Evolutionary conservation across 2,888 invertebrate genomes (phyloP).

Genomic region (Meiosimyza decipiens): DNA sequence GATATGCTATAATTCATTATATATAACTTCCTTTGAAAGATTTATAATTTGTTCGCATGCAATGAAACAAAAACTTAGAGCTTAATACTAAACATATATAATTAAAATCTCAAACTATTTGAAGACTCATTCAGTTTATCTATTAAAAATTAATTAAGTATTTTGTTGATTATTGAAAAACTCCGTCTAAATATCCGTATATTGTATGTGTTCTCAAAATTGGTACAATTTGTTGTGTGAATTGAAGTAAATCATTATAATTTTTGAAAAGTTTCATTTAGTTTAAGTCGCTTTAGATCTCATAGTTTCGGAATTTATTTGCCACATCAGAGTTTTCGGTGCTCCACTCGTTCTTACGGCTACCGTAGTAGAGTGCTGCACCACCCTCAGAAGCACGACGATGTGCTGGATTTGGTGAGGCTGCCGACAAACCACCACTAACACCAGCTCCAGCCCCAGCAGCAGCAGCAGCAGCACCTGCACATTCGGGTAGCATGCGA

Average conservation of each 20-base stretch:
- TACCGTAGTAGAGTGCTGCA: conserved; percentile 77
- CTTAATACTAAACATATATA: not conserved
- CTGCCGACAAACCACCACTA: conserved; percentile 72
- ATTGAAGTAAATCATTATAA: conserved; percentile 15
- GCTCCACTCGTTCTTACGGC: conserved; percentile 74
- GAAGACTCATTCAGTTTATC: not conserved
- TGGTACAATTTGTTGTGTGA: conserved; percentile 50
- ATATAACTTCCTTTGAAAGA: conserved; percentile 20
- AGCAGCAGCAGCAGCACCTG: conserved; percentile 58
- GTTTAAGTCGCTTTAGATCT: conserved; percentile 75
- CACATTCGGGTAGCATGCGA: conserved; percentile 79
- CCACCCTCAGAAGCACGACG: conserved; percentile 89
- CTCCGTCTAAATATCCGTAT: conserved; percentile 31
- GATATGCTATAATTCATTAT: conserved; percentile 38
- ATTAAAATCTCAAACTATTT: too few species aligned
- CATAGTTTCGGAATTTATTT: conserved; percentile 90
- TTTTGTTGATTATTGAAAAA: conserved; percentile 25
- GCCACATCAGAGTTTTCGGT: conserved; percentile 84
- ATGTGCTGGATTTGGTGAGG: conserved; percentile 71
- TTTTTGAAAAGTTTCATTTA: conserved; percentile 33
- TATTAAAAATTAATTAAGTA: conserved; percentile 17
- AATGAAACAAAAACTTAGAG: not conserved
- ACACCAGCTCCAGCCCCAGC: conserved; percentile 47
- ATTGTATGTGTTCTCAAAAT: conserved; percentile 48
- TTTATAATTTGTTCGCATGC: too few species aligned